phyloP scores from a whole-genome alignment of 2,888 invertebrate genomes.

The Acanthosepion lycidas region DNA sequence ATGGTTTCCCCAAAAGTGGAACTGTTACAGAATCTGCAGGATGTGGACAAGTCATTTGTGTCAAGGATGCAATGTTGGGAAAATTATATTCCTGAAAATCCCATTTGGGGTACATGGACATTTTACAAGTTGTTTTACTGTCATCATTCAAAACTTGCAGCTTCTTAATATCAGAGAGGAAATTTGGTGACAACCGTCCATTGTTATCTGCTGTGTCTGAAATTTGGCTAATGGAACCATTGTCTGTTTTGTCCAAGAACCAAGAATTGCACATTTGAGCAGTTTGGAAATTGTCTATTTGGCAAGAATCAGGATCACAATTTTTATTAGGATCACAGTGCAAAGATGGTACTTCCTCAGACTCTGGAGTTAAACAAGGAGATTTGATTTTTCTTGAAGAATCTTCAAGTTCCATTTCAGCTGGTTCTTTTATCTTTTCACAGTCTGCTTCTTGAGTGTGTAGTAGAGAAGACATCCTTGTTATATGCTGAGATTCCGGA shows the following conservation, averaged over 20 bases:
- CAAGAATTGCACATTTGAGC: not conserved
- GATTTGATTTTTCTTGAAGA: not conserved
- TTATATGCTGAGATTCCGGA: not conserved
- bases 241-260: not conserved
- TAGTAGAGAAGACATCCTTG: not conserved
- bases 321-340: not conserved
- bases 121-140: not conserved
- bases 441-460: not conserved
- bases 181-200: not conserved
- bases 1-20: conserved; percentile 42
- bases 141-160: not conserved
- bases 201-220: not conserved
- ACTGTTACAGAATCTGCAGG: conserved; percentile 54
- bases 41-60: conserved; percentile 50
- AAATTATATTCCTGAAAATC: conserved; percentile 59
- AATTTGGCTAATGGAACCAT: not conserved
- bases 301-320: not conserved
- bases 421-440: not conserved
- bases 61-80: conserved; percentile 59
- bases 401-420: not conserved
- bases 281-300: not conserved
- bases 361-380: not conserved
- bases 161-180: not conserved
- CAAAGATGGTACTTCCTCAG: not conserved
- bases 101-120: conserved; percentile 50